Base-by-base conservation (phyloP, 2,797 vertebrate genomes). In the Xenentodon cancila region DNA sequence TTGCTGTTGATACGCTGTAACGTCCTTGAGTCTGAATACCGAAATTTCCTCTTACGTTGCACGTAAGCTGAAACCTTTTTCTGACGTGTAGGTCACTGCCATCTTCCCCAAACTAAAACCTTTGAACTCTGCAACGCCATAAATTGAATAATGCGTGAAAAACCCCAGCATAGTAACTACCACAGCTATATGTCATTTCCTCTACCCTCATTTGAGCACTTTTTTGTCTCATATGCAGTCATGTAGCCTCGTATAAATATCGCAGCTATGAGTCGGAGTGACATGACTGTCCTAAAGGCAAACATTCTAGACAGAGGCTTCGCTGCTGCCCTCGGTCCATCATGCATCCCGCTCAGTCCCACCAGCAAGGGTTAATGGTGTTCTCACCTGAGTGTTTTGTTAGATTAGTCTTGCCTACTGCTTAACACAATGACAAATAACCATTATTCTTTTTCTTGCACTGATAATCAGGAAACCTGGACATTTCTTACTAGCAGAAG, bases 391-490 rank as follows among this genome's bases (percentile, higher is more conserved):
- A 65, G 75, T 78, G 89, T 87, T 91, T 86, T 89, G 88, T 93
- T 92, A 93, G 93, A 95, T 95, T 95, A 96, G 95, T 96, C 95
- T 93, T 95, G 94, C 93, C 94, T 79, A 81, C 84, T 82, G 93
- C 94, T 94, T 94, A 96, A 96, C 94, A 92, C 93, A 93, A 94
- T 99, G 97, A 98, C 96, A 98, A 98, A 99, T 96, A 98, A 96
- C 96, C 96, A 95, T 97, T 97, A 96, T 98, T 98, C 96, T 97
- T 98, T 96, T 95, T 93, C 95, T 93, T 89, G 94, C 91, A 93
- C 96, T 97, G 97, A 98, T 99, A 98, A 98, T 97, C 95, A 85
- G 93, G 95, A 97, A 96, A 98, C 95, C 98, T 98, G 95, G 97
- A 98, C 96, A 97, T 97, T 98, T 94, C 96, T 97, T 93, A 91